Evolutionary conservation across 1,140 invertebrate genomes (phyloP).

Genomic region (Prorops nasuta): DNA sequence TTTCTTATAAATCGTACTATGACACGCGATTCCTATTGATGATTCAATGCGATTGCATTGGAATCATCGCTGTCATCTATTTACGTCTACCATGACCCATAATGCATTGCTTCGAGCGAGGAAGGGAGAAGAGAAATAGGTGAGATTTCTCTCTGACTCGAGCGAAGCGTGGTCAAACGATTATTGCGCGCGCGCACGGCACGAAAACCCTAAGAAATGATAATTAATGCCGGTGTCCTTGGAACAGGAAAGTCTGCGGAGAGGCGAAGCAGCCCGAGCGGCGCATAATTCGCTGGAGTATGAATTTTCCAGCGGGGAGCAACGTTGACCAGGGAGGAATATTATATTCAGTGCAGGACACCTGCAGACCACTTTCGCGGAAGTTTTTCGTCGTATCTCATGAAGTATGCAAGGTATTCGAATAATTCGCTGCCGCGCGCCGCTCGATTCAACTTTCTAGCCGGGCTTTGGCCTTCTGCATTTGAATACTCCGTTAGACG

Average conservation of each 20-base stretch:
- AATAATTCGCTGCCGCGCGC: constrained; percentile 45
- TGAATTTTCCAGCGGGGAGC: constrained; percentile 18
- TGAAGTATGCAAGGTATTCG: constrained; percentile 37
- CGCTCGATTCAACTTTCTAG: constrained; percentile 44
- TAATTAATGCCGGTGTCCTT: constrained; percentile 16
- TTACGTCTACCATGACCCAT: no score
- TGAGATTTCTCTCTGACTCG: no score
- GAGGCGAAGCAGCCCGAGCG: constrained; percentile 11
- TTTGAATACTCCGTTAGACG: constrained; percentile 32
- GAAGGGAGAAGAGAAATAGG: constrained; percentile 10
- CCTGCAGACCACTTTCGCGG: constrained; percentile 40
- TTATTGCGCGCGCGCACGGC: background rate
- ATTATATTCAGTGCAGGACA: no score
- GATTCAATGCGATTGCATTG: no score
- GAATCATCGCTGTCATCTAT: no score
- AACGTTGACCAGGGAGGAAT: no score
- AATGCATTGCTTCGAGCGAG: no score
- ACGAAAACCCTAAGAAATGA: constrained; percentile 7
- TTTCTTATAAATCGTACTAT: no score
- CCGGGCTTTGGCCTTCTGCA: constrained; percentile 22
- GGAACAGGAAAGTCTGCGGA: constrained; percentile 21
- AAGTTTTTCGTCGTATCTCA: constrained; percentile 30
- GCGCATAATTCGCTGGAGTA: constrained; percentile 8
- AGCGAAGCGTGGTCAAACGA: no score
- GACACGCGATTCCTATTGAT: no score